Evolutionary conservation across 1,140 invertebrate species (phyloP).

Genomic region (Asbolus verrucosus): DNA sequence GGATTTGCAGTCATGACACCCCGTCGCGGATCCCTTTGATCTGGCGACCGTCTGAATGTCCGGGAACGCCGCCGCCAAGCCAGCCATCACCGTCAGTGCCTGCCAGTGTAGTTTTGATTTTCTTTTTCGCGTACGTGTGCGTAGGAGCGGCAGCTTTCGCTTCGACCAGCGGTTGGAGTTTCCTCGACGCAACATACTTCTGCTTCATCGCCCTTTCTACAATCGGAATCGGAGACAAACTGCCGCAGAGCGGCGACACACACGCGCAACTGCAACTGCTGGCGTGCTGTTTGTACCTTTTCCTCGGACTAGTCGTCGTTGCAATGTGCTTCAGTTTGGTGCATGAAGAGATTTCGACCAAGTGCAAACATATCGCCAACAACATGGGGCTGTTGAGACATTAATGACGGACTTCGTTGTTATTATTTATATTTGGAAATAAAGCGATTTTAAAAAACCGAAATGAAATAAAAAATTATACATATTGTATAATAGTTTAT

Average conservation of each 20-base stretch:
- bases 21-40: slow-evolving; percentile 80
- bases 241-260: slow-evolving; percentile 74
- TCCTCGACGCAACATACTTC: slow-evolving; percentile 87
- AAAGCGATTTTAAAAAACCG: slow-evolving; percentile 9
- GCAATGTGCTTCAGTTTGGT: slow-evolving; percentile 94
- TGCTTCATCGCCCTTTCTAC: slow-evolving; percentile 90
- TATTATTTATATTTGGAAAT: slow-evolving; percentile 8
- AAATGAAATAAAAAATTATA: slow-evolving; percentile 1
- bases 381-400: slow-evolving; percentile 55
- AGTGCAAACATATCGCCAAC: slow-evolving; percentile 70
- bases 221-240: slow-evolving; percentile 87
- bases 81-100: slow-evolving; percentile 72
- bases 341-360: slow-evolving; percentile 87
- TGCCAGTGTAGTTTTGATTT: slow-evolving; percentile 76
- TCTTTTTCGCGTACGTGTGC: slow-evolving; percentile 78
- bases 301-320: slow-evolving; percentile 89
- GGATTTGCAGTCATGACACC: slow-evolving; percentile 75
- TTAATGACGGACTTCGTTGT: slow-evolving; percentile 26
- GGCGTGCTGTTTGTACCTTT: slow-evolving; percentile 86
- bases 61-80: slow-evolving; percentile 61
- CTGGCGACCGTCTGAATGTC: slow-evolving; percentile 64
- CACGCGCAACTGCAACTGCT: slow-evolving; percentile 79
- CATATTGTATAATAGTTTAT: slow-evolving; percentile 48
- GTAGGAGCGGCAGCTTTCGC: slow-evolving; percentile 79
- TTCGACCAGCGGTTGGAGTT: slow-evolving; percentile 80